A percentile compares a stretch with the other conserved stretches of the same genome.
Conservation (phyloP, 2,888 invertebrate species). For the Tetragonisca angustula region DNA sequence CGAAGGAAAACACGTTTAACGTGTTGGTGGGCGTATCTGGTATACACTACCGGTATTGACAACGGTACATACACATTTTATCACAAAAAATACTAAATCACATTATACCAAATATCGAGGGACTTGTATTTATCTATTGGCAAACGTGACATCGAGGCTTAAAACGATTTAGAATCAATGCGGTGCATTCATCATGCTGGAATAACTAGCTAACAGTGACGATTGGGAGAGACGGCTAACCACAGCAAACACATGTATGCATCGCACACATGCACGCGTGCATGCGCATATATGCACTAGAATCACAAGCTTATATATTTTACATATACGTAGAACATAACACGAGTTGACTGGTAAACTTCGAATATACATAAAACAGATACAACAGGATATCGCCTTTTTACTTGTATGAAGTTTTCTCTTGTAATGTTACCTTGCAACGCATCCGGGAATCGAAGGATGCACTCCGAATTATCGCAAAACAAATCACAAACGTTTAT, state of each 20-base stretch:
- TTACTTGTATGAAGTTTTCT: neutral
- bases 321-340: conserved; percentile 1
- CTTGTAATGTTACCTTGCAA: neutral
- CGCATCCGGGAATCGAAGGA: neutral
- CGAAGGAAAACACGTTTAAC: conserved; percentile 16
- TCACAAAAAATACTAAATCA: conserved; percentile 9
- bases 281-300: neutral
- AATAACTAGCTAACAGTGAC: conserved; percentile 43
- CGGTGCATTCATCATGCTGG: conserved; percentile 32
- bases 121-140: conserved; percentile 16
- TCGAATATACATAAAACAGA: neutral
- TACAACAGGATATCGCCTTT: conserved; percentile 10
- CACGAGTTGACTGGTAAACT: neutral
- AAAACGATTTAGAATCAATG: conserved; percentile 41
- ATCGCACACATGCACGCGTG: neutral
- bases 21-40: conserved; percentile 50
- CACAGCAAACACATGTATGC: conserved; percentile 2
- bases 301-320: neutral
- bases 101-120: neutral
- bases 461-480: neutral
- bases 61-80: conserved; percentile 29
- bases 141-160: conserved; percentile 7
- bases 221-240: conserved; percentile 42
- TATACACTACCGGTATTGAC: conserved; percentile 49
- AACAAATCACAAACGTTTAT: too few species aligned